Evolutionary conservation across 2,888 invertebrate genomes (phyloP).

Genomic region (Cataglyphis livida): DNA sequence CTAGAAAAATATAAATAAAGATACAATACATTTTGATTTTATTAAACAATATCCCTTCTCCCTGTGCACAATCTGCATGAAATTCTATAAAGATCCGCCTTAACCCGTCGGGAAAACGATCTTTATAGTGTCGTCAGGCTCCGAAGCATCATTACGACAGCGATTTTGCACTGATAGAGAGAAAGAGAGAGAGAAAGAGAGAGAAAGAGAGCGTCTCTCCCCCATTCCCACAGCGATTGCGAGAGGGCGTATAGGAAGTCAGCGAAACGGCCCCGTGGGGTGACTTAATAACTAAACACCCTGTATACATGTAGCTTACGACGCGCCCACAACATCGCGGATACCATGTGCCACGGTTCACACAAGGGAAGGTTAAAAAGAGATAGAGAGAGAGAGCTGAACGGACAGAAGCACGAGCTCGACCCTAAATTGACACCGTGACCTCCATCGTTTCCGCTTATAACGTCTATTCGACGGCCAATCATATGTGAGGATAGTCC

Average conservation of each 20-base stretch:
- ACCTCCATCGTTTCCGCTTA: slow-evolving; percentile 60
- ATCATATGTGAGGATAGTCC: slow-evolving; percentile 6
- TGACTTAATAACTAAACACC: slow-evolving; percentile 84
- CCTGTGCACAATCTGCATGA: slow-evolving; percentile 52
- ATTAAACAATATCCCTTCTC: slow-evolving; percentile 43
- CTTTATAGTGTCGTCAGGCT: slow-evolving; percentile 70
- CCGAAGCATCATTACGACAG: slow-evolving; percentile 70
- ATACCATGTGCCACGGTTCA: slow-evolving; percentile 81
- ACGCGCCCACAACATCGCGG: slow-evolving; percentile 73
- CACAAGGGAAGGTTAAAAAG: slow-evolving; percentile 64
- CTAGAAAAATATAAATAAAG: not conserved
- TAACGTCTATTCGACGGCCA: slow-evolving; percentile 38
- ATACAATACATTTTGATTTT: slow-evolving; percentile 13
- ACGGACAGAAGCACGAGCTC: slow-evolving; percentile 52
- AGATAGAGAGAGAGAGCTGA: slow-evolving; percentile 36
- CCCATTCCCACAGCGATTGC: slow-evolving; percentile 77
- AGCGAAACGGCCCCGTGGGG: slow-evolving; percentile 77
- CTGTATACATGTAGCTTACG: slow-evolving; percentile 75
- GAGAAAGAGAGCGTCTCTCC: slow-evolving; percentile 49
- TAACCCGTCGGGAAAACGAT: slow-evolving; percentile 64
- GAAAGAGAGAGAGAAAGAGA: slow-evolving; percentile 20
- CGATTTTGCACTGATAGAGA: slow-evolving; percentile 71
- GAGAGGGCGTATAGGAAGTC: slow-evolving; percentile 73
- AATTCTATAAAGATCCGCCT: slow-evolving; percentile 35
- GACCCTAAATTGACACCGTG: slow-evolving; percentile 72